These are phyloP conservation scores for Heliconius nattereri DNA, from an alignment of 1,140 invertebrate genomes.

Conservation along the genomic window DNA sequence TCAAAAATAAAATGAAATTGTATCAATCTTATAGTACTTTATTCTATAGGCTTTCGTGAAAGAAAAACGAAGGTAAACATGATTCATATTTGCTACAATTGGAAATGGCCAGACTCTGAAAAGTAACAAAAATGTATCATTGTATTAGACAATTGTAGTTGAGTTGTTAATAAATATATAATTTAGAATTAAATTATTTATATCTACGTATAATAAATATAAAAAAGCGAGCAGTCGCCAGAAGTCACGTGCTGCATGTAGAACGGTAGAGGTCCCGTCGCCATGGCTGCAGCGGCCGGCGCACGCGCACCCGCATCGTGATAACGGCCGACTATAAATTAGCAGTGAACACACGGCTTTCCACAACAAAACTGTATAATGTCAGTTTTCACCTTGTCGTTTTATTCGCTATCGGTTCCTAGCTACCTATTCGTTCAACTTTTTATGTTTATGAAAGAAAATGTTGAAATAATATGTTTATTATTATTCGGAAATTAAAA, in stretches of 20 bases:
- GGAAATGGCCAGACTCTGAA: too few relatives aligned
- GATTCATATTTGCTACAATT: too few relatives aligned
- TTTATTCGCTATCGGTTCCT: conserved; percentile 51
- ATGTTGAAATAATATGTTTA: not conserved
- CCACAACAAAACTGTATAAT: conserved; percentile 62
- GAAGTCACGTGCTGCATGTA: conserved; percentile 64
- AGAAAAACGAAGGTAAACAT: too few relatives aligned
- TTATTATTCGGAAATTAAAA: too few relatives aligned
- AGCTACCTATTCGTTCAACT: conserved; percentile 35
- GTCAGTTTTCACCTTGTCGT: conserved; percentile 72
- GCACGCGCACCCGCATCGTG: conserved; percentile 69
- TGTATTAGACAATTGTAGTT: too few relatives aligned
- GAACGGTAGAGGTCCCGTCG: conserved; percentile 50
- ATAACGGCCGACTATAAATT: conserved; percentile 75
- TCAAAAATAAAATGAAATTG: not conserved
- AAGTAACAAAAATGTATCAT: too few relatives aligned
- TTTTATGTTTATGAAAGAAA: conserved; percentile 4
- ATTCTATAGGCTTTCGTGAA: too few relatives aligned
- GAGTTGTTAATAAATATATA: not conserved
- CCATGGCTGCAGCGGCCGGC: conserved; percentile 48
- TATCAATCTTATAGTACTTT: too few relatives aligned
- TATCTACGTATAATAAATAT: not conserved
- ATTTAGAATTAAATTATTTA: not conserved
- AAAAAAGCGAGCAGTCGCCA: conserved; percentile 47
- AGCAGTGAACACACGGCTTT: conserved; percentile 60